Evolutionary conservation across 1,140 invertebrate species (phyloP).

Genomic region (Bactericera cockerelli): DNA sequence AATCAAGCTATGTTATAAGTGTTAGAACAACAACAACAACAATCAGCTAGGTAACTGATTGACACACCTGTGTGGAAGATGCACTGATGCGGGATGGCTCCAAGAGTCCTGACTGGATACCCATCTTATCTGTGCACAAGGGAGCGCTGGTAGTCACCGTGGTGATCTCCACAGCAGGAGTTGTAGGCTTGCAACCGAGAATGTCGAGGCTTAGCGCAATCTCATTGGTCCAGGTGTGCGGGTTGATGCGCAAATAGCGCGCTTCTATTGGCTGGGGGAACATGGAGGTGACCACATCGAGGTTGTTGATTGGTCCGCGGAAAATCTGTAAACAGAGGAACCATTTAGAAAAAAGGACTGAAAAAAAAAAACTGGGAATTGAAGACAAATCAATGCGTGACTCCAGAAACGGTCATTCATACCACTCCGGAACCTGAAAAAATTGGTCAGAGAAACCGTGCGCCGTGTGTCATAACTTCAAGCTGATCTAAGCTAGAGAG

Average conservation of each 20-base stretch:
- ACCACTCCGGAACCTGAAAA: too few relatives aligned
- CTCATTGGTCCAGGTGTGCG: slow-evolving; percentile 53
- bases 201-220: slow-evolving; percentile 56
- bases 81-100: slow-evolving; percentile 11
- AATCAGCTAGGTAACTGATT: too few relatives aligned
- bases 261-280: slow-evolving; percentile 51
- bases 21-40: too few relatives aligned
- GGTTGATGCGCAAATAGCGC: slow-evolving; percentile 48
- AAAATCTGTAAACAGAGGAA: slow-evolving; percentile 43
- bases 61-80: slow-evolving; percentile 14
- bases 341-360: too few relatives aligned
- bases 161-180: neutral
- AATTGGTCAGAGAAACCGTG: too few relatives aligned
- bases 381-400: too few relatives aligned
- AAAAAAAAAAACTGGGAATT: too few relatives aligned
- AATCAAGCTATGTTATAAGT: too few relatives aligned
- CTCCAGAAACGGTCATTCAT: too few relatives aligned
- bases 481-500: too few relatives aligned
- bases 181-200: slow-evolving; percentile 41
- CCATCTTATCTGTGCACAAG: slow-evolving; percentile 18
- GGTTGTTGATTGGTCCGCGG: slow-evolving; percentile 47
- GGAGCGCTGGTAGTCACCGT: neutral
- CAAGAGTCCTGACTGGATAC: slow-evolving; percentile 14
- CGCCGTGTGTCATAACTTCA: too few relatives aligned
- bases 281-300: slow-evolving; percentile 40